Evolutionary conservation across 2,797 vertebrate species (phyloP), one percentile per base, ranked within the genome.

Genomic region (Vespertilio murinus): DNA sequence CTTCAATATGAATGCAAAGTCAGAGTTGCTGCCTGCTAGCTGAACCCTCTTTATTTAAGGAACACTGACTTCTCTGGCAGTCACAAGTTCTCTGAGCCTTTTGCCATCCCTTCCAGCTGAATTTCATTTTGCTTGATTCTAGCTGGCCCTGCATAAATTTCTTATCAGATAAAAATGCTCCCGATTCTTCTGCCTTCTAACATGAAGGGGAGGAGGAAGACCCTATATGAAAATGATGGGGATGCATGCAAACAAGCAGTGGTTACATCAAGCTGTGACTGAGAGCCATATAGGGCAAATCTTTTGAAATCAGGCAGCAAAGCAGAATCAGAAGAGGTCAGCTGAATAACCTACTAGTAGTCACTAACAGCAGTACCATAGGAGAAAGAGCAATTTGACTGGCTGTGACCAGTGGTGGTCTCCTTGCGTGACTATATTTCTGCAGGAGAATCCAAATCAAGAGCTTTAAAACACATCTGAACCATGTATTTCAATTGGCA

Each of bases 251-350:
- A 96, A 98, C 92, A 97, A 61, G 94, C 78, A 84, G 42, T 73
- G 87, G 93, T 96, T 93, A 94, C 81, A 94, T 94, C 96, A 96
- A 97, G 97, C 98, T 98, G 97, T 38, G 96, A 96, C 77, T 71
- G 35, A 96, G 97, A 94, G 97, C 91, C 96, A 95, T 8, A 1
- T 75, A 92, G 97, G 95, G 96, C 95, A 96, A 82, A 96, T 96
- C 97, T 97, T 95, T 97, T 97, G 96, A 97, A 98, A 97, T 94
- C 96, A 98, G 97, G 96, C 97, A 98, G 97, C 97, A 97, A 97
- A 97, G 95, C 97, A 67, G 95, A 97, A 98, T 97, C 96, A 97
- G 97, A 98, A 97, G 96, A 98, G 97, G 97, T 97, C 59, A 14
- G 96, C 96, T 97, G 96, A 97, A 96, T 97, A 97, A 97, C 97